Conservation (phyloP, 30 jellyfish, hydroid and myxozoan species). For the Calvadosia cruxmelitensis region DNA sequence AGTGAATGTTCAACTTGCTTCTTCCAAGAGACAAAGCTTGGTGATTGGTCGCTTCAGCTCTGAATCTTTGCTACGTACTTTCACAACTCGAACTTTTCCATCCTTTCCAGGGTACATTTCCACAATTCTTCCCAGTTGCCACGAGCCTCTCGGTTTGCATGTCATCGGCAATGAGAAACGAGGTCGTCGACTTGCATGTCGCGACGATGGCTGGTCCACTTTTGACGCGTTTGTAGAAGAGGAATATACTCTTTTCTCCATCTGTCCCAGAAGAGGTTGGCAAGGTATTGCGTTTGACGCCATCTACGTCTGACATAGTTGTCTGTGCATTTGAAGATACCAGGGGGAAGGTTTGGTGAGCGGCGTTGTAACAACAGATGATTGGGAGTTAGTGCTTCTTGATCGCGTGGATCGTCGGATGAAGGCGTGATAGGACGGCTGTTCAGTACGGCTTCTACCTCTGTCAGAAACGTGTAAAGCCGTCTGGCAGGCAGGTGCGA, state of each 20-base stretch:
- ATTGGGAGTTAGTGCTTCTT: slow-evolving; percentile 21
- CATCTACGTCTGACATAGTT: slow-evolving; percentile 19
- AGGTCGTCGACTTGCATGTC: slow-evolving; percentile 15
- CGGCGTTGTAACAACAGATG: slow-evolving; percentile 15
- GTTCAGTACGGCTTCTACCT: slow-evolving; percentile 32
- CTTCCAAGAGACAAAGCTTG: slow-evolving; percentile 27
- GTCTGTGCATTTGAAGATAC: slow-evolving; percentile 15
- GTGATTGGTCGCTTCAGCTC: slow-evolving; percentile 15
- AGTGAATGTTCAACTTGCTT: too few species aligned
- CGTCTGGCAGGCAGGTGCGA: slow-evolving; percentile 17
- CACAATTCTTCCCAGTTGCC: slow-evolving; percentile 32
- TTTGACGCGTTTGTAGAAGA: slow-evolving; percentile 9
- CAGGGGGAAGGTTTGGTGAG: slow-evolving; percentile 27
- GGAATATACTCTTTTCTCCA: slow-evolving; percentile 25
- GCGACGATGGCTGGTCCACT: slow-evolving; percentile 10
- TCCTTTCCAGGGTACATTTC: slow-evolving; percentile 21
- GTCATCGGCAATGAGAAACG: too few species aligned
- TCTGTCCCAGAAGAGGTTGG: slow-evolving; percentile 23
- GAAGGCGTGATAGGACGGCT: slow-evolving; percentile 33
- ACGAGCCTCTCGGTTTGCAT: slow-evolving; percentile 24
- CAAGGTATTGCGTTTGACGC: slow-evolving; percentile 26
- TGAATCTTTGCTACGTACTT: slow-evolving; percentile 10
- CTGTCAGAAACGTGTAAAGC: slow-evolving; percentile 3
- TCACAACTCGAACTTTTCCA: slow-evolving; percentile 22
- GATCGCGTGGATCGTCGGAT: slow-evolving; percentile 26